Conservation (phyloP, 2,888 invertebrate species). For the Desoria tigrina region DNA sequence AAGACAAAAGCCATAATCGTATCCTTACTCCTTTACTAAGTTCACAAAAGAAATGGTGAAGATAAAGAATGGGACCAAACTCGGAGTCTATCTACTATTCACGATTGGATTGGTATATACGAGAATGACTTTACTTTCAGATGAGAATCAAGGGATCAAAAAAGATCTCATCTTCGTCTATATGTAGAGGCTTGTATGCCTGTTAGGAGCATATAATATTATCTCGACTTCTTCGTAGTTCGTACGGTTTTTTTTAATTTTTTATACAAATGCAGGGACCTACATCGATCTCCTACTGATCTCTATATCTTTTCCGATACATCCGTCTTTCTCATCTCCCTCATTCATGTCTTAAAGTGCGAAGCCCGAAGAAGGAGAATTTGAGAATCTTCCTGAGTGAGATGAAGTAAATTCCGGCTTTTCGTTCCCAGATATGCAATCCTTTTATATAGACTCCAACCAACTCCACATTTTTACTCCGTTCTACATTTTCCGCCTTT, state of each 20-base stretch:
- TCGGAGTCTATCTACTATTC: slow-evolving; percentile 11
- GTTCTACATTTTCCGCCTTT: no score
- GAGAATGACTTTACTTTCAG: slow-evolving; percentile 17
- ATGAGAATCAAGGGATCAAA: slow-evolving; percentile 25
- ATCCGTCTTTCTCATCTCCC: neutral
- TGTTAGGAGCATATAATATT: no score
- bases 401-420: no score
- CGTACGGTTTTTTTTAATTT: neutral
- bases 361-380: no score
- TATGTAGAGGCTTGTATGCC: no score
- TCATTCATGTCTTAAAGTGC: no score
- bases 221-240: no score
- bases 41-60: slow-evolving; percentile 22
- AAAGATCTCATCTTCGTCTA: slow-evolving; percentile 14
- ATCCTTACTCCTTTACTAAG: slow-evolving; percentile 23
- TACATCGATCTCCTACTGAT: neutral
- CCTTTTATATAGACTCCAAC: no score
- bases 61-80: slow-evolving; percentile 19
- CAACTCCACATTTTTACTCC: no score
- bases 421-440: no score
- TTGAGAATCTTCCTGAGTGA: no score
- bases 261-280: neutral
- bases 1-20: slow-evolving; percentile 35
- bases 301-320: neutral
- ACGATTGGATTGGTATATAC: slow-evolving; percentile 16